A percentile compares a stretch with the other conserved stretches of the same genome.
Evolutionary conservation across 2,888 invertebrate genomes (phyloP).

Genomic region (Carpatolechia fugitivella): DNA sequence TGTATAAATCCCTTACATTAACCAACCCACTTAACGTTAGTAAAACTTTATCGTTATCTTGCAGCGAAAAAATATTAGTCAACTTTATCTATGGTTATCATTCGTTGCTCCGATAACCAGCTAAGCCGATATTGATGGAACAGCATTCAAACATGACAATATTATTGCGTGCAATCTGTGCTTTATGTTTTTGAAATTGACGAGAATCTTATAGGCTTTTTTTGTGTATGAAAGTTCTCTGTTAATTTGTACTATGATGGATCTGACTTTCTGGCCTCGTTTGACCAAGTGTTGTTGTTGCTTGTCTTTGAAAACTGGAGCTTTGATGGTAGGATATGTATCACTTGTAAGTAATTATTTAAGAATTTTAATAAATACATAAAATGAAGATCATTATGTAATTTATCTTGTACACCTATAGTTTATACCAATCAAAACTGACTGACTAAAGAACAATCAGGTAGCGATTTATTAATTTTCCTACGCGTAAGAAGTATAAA

Average conservation of each 20-base stretch:
- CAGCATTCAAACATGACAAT: neutral
- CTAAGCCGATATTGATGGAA: neutral
- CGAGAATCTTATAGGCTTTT: neutral
- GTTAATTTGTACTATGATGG: neutral
- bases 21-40: too few species aligned
- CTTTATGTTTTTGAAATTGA: too few species aligned
- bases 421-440: too few species aligned
- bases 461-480: too few species aligned
- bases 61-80: neutral
- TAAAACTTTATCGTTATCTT: too few species aligned
- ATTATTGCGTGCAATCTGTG: too few species aligned
- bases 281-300: conserved; percentile 57
- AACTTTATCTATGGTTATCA: neutral
- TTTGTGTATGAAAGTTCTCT: neutral
- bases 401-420: too few species aligned
- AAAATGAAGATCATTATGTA: too few species aligned
- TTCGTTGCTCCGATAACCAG: neutral
- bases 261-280: conserved; percentile 35
- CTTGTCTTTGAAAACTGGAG: conserved; percentile 51
- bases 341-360: conserved; percentile 53
- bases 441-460: too few species aligned
- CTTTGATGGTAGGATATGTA: conserved; percentile 60
- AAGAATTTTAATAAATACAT: too few species aligned
- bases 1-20: too few species aligned
- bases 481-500: too few species aligned